Evolutionary conservation across 2,888 invertebrate species (phyloP), one percentile per base, ranked within the genome.

Genomic region (Cartodere bifasciata): DNA sequence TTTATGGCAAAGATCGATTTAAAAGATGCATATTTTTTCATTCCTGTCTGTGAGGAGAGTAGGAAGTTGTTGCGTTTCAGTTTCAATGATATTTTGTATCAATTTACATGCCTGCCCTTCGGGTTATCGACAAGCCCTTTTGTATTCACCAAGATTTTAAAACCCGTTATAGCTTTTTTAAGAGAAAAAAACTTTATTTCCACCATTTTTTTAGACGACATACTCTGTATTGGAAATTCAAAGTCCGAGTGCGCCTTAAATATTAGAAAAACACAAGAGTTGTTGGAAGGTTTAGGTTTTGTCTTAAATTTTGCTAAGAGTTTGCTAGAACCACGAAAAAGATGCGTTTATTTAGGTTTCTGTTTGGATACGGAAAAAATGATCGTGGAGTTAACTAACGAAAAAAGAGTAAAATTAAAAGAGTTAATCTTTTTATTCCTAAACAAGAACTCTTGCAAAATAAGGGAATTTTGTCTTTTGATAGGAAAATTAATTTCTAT

Each of bases 141-240:
- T 27, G 28, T 43, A 7, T 49, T 49, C 34, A 49, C 48, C 11
- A 49, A 51, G 32, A 14, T 49, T 6, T 23, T 47, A 21, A 46
- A 41, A 31, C 42, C 46, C 9, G 33, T 45, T 4, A 17, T 39
- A 2, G 22, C 26, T 6, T 11, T 6, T 5, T 30, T 46, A 12
- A 29, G 42, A 32, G 9, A 21, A 24, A 13, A 32, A 23, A 40
- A 40, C 14, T 28, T 40, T 9, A 17, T 29, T 5, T 41, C 41
- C 26, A 38, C 43, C 5, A 29, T 35, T 4, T 42, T 41, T 23
- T 33, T 42, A 28, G 44, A 44, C 27, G 44, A 43, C 21, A 25
- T 39, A 9, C 24, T 43, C 4, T 21, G 37, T 25, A 42, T 42
- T 11, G 39, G 35, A 16, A 32, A 29, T 23, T 28, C 27, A 13